Evolutionary conservation across 2,113 vertebrate species (phyloP).

Genomic region (Bubo bubo): DNA sequence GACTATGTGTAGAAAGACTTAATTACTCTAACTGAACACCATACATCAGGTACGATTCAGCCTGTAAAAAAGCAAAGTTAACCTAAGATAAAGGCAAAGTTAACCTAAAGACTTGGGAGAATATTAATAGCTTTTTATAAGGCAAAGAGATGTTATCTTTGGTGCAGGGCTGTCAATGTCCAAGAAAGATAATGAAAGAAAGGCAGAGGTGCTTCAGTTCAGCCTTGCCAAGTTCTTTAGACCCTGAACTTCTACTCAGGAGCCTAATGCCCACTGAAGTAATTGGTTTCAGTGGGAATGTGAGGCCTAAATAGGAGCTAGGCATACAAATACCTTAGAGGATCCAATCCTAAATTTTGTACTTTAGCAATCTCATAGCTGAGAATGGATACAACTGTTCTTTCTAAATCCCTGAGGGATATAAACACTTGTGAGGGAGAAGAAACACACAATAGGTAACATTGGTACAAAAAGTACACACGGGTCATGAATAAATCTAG

Average conservation of each 20-base stretch:
- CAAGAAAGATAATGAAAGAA: not conserved
- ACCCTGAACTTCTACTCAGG: not conserved
- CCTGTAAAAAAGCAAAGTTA: not conserved
- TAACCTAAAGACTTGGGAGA: not conserved
- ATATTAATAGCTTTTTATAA: not conserved
- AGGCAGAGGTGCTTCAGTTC: not conserved
- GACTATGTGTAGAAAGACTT: not conserved
- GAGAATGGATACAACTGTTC: not conserved
- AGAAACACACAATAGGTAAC: not conserved
- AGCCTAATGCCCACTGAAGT: not conserved
- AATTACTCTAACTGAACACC: not conserved
- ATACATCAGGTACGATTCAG: not conserved
- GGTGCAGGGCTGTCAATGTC: not conserved
- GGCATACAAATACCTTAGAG: not conserved
- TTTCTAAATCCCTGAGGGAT: not conserved
- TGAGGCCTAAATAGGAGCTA: not conserved
- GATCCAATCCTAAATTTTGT: not conserved
- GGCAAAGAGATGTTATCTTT: not conserved
- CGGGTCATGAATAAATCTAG: not conserved
- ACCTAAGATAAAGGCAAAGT: not conserved
- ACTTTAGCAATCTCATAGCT: not conserved
- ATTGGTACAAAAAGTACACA: not conserved
- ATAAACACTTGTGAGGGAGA: not conserved
- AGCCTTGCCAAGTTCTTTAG: not conserved
- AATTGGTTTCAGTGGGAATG: slow-evolving; percentile 12